phyloP scores from a whole-genome alignment of 2,797 vertebrate species.

The Paguma larvata region DNA sequence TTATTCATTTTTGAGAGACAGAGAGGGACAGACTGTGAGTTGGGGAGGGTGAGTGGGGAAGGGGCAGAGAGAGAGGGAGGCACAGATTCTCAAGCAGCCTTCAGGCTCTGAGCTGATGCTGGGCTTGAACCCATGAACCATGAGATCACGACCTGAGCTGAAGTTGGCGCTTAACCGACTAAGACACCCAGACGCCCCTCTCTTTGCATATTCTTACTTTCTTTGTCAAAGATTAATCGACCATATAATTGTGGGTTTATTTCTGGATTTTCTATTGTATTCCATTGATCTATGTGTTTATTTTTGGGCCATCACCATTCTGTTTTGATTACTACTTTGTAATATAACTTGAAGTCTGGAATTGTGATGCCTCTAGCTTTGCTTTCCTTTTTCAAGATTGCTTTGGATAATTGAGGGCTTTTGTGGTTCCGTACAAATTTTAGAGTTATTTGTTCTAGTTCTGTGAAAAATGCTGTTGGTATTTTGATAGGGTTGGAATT shows the following conservation, averaged over 20 bases:
- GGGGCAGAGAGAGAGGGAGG: too few relatives aligned
- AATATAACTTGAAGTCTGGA: neutral
- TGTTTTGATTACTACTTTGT: neutral
- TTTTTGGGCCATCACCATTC: neutral
- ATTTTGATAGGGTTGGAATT: neutral
- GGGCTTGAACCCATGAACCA: too few relatives aligned
- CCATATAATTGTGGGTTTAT: neutral
- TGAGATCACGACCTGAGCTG: too few relatives aligned
- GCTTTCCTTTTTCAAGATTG: neutral
- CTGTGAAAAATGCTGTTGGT: neutral
- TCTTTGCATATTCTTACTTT: neutral
- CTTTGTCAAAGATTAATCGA: neutral
- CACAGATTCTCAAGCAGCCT: too few relatives aligned
- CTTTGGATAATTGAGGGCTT: neutral
- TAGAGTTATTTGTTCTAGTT: neutral
- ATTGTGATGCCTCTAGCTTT: neutral
- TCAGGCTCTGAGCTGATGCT: too few relatives aligned
- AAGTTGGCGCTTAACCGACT: too few relatives aligned
- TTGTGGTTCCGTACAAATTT: neutral
- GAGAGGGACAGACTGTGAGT: too few relatives aligned
- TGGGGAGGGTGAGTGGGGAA: too few relatives aligned
- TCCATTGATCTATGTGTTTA: neutral
- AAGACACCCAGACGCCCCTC: neutral
- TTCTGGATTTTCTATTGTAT: neutral
- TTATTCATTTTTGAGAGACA: too few relatives aligned